These are phyloP conservation scores for Gobiocypris rarus DNA, from an alignment of 2,113 vertebrate species.

Conservation along the genomic window DNA sequence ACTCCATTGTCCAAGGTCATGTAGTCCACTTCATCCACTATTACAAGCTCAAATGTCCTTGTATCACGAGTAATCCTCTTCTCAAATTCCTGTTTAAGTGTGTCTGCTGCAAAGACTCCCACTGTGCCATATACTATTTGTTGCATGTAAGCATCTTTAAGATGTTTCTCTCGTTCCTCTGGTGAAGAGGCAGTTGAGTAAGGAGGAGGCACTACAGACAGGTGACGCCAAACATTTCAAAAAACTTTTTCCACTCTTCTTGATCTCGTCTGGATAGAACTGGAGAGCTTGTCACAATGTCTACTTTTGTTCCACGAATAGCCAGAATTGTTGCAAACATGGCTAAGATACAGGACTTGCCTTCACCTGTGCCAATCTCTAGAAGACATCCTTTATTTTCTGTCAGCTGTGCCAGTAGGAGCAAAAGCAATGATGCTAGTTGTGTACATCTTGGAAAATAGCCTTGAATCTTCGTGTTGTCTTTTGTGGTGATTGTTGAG, in stretches of 20 bases:
- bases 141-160: slow-evolving; percentile 45
- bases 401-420: slow-evolving; percentile 44
- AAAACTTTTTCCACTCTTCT: slow-evolving; percentile 56
- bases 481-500: slow-evolving; percentile 29
- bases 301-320: slow-evolving; percentile 50
- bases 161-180: background rate
- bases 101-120: slow-evolving; percentile 57
- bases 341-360: slow-evolving; percentile 58
- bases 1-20: slow-evolving; percentile 63
- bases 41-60: slow-evolving; percentile 55
- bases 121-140: slow-evolving; percentile 58
- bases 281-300: slow-evolving; percentile 57
- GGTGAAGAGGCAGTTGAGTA: background rate
- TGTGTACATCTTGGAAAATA: slow-evolving; percentile 58
- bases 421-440: slow-evolving; percentile 55
- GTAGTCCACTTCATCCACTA: slow-evolving; percentile 64
- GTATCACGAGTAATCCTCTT: slow-evolving; percentile 36
- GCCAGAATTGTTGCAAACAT: slow-evolving; percentile 60
- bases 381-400: slow-evolving; percentile 53
- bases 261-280: slow-evolving; percentile 51
- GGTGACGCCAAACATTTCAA: slow-evolving; percentile 52
- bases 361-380: slow-evolving; percentile 59
- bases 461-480: slow-evolving; percentile 38
- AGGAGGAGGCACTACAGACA: slow-evolving; percentile 50
- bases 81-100: slow-evolving; percentile 54